These are phyloP conservation scores for Saguinus imperator DNA, from an alignment of 2,113 vertebrate genomes.

Conservation along the genomic window DNA sequence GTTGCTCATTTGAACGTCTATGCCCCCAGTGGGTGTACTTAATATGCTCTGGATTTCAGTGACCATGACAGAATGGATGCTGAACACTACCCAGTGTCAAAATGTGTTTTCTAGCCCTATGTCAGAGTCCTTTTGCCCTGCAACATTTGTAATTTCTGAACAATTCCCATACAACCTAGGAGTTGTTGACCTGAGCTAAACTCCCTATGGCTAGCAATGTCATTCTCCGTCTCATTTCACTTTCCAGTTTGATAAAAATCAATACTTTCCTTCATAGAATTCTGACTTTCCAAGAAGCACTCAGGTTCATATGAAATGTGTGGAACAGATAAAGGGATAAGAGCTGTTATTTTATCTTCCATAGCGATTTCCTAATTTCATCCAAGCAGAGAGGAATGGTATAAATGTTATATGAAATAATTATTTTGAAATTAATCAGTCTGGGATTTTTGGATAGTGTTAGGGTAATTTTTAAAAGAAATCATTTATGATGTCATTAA, in stretches of 20 bases:
- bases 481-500: neutral
- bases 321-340: neutral
- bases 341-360: slow-evolving; percentile 13
- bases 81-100: slow-evolving; percentile 21
- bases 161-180: slow-evolving; percentile 71
- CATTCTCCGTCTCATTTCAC: slow-evolving; percentile 71
- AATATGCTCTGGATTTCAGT: slow-evolving; percentile 20
- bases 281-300: slow-evolving; percentile 42
- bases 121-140: slow-evolving; percentile 63
- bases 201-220: slow-evolving; percentile 64
- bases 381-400: neutral
- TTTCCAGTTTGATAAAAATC: slow-evolving; percentile 79
- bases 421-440: neutral
- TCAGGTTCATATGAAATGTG: slow-evolving; percentile 52
- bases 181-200: slow-evolving; percentile 72
- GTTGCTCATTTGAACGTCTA: neutral
- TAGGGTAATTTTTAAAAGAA: neutral
- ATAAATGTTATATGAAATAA: neutral
- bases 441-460: neutral
- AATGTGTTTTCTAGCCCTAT: slow-evolving; percentile 62
- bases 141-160: slow-evolving; percentile 76
- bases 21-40: neutral
- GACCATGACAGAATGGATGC: neutral
- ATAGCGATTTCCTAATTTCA: neutral
- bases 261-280: slow-evolving; percentile 67